Evolutionary conservation across 2,797 vertebrate species (phyloP), one percentile per base, ranked within the genome.

Genomic region (Columba guinea): DNA sequence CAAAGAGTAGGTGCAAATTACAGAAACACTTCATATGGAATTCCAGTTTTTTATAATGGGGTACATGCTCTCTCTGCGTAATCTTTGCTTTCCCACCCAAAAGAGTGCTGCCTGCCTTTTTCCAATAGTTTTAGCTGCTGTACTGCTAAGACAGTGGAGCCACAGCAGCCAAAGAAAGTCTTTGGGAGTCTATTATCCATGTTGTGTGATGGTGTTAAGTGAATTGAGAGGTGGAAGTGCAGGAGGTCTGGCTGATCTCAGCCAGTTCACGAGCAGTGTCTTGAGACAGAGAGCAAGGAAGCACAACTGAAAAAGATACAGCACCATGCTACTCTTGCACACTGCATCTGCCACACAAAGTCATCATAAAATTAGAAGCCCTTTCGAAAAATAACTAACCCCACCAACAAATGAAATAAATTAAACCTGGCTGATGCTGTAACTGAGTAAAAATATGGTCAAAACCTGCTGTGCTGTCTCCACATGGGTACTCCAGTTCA

Each of bases 401-500:
- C 3, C 8, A 63, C 12, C 30, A 67, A 67, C 48, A 51, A 30
- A 70, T 35, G 7, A 86, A 74, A 84, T 81, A 69, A 85, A 56
- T 26, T 39, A 69, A 86, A 48, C 10, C 52, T 92, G 62, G 27
- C 59, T 92, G 67, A 46, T 89, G 56, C 44, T 92, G 52, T 52
- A 89, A 58, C 7, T 21, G 5, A 96, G 86, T 89, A 78, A 84
- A 92, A 70, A 70, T n/a, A 59, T 87, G 52, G 81, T 84, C 78
- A 93, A 90, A 96, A 94, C 55, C 48, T 87, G 59, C 46, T 76
- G 27, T 63, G 13, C 16, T 88, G 6, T 78, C 39, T 89, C 52
- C 39, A 32, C 41, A 27, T 60, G 80, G 37, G 13, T 39, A 28
- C 11, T 7, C 20, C 39, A 46, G 2, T 78, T 91, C 89, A 73